Evolutionary conservation across 2,797 vertebrate species (phyloP).

Genomic region (Smutsia gigantea): DNA sequence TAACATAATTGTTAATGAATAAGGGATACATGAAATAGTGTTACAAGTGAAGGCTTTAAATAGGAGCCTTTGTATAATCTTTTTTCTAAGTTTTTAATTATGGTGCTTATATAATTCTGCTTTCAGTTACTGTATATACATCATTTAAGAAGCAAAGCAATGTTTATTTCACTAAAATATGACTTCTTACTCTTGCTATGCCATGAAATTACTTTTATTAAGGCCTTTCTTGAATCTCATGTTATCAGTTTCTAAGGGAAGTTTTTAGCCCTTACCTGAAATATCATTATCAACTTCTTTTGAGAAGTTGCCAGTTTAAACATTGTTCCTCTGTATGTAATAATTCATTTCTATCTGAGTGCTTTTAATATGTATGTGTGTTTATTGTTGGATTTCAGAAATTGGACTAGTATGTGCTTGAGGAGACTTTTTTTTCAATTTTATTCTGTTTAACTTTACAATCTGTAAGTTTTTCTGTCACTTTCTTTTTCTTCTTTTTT

Average conservation of each 20-base stretch:
- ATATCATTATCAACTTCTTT: not conserved
- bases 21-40: not conserved
- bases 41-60: not conserved
- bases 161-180: conserved; percentile 44
- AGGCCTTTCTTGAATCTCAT: not conserved
- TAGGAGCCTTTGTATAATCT: not conserved
- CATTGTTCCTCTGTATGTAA: not conserved
- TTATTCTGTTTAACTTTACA: not conserved
- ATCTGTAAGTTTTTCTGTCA: not conserved
- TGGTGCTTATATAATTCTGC: conserved; percentile 29
- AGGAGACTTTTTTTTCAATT: not conserved
- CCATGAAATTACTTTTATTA: not conserved
- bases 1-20: not conserved
- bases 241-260: not conserved
- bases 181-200: not conserved
- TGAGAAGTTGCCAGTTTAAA: not conserved
- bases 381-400: not conserved
- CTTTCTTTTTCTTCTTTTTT: not conserved
- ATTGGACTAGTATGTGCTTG: not conserved
- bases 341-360: not conserved
- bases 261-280: not conserved
- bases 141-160: conserved; percentile 19
- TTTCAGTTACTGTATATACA: not conserved
- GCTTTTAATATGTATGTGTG: not conserved
- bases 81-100: conserved; percentile 44